Percentiles rank a stretch among this genome's conserved stretches.
These are phyloP conservation scores for Pollimyrus isidori DNA, from an alignment of 2,113 vertebrate species.

Conservation along the genomic window DNA sequence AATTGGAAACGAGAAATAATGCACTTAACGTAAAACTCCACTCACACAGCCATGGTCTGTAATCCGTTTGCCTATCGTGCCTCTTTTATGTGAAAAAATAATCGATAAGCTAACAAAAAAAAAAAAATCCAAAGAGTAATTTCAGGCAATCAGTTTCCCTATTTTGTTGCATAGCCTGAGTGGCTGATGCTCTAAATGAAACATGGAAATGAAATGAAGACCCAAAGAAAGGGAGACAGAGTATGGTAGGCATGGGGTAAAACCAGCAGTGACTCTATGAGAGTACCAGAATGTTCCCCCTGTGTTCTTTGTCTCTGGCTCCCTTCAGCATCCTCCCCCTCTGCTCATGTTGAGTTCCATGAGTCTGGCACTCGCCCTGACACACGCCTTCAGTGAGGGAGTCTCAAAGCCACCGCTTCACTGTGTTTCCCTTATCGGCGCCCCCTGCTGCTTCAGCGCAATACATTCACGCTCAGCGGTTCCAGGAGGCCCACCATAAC, in stretches of 20 bases:
- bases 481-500: constrained; percentile 46
- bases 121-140: not conserved
- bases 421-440: constrained; percentile 23
- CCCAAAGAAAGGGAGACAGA: constrained; percentile 10
- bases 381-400: constrained; percentile 40
- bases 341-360: not conserved
- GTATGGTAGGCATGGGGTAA: constrained; percentile 34
- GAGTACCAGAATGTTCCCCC: not conserved
- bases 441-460: constrained; percentile 65
- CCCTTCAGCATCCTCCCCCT: not conserved
- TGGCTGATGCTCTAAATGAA: not conserved
- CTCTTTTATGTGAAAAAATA: not conserved
- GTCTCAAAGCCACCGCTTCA: constrained; percentile 27
- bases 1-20: not conserved
- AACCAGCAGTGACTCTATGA: constrained; percentile 23
- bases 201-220: constrained; percentile 2
- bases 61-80: not conserved
- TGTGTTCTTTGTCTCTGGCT: not conserved
- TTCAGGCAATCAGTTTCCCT: not conserved
- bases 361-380: constrained; percentile 26
- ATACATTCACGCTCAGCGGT: constrained; percentile 59
- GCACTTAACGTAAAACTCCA: not conserved
- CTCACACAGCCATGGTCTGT: not conserved
- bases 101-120: not conserved
- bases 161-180: not conserved